Conservation (phyloP, 2,113 vertebrate species). For the Ploceus nigricollis region DNA sequence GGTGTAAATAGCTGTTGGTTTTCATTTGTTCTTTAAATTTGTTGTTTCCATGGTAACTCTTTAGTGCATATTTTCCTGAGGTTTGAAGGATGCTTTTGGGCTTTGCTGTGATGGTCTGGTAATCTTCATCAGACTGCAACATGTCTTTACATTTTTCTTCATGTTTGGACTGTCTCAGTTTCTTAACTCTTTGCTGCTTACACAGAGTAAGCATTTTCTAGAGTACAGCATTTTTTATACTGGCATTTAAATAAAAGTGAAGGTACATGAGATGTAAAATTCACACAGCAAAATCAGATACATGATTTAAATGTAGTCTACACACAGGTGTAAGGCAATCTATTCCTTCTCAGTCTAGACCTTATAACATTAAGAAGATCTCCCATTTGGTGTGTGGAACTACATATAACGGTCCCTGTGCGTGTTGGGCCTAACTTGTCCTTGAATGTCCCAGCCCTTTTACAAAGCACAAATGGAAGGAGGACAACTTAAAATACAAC, state of each 20-base stretch:
- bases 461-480: neutral
- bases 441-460: neutral
- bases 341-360: neutral
- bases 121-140: constrained; percentile 65
- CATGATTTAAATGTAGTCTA: neutral
- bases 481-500: neutral
- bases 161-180: neutral
- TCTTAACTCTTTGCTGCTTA: constrained; percentile 58
- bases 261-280: neutral
- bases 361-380: neutral
- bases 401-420: neutral
- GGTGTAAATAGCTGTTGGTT: constrained; percentile 64
- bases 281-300: neutral
- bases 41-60: constrained; percentile 70
- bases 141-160: constrained; percentile 32
- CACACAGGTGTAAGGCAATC: neutral
- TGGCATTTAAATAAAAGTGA: neutral
- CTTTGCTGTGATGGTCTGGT: constrained; percentile 63
- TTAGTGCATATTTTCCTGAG: constrained; percentile 58
- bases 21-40: constrained; percentile 73
- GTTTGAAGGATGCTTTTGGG: constrained; percentile 66
- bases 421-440: neutral
- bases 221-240: neutral
- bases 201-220: neutral
- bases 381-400: neutral